phyloP scores from a whole-genome alignment of 2,888 invertebrate species.

The Dendrolimus pini region DNA sequence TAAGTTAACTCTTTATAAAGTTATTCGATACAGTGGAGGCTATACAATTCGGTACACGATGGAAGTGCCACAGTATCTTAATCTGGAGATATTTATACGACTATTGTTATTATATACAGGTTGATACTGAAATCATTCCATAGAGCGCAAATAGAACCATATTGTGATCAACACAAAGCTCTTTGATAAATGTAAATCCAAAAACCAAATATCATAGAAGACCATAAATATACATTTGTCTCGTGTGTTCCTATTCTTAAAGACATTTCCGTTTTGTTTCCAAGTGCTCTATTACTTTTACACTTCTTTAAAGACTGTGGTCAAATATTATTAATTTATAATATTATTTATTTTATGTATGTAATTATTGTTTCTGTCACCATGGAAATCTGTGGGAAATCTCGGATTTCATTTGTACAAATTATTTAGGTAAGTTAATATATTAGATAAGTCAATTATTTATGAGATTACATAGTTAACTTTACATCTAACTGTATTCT shows the following conservation, averaged over 20 bases:
- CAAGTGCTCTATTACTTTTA: constrained; percentile 48
- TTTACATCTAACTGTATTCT: constrained; percentile 58
- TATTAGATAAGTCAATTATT: constrained; percentile 60
- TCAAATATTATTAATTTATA: constrained; percentile 66
- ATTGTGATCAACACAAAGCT: constrained; percentile 16
- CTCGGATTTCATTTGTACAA: constrained; percentile 68
- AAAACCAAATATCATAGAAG: constrained; percentile 53
- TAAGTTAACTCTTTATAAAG: constrained; percentile 41
- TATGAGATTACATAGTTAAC: constrained; percentile 72
- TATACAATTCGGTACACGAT: constrained; percentile 40
- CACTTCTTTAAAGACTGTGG: constrained; percentile 66
- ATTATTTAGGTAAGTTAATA: constrained; percentile 61
- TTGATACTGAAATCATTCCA: constrained; percentile 54
- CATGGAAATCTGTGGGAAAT: constrained; percentile 45
- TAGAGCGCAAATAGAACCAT: constrained; percentile 30
- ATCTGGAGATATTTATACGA: constrained; percentile 13
- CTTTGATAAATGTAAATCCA: constrained; percentile 9
- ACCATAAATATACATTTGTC: constrained; percentile 32
- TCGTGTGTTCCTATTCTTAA: constrained; percentile 63
- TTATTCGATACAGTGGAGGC: constrained; percentile 47
- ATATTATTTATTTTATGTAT: constrained; percentile 70
- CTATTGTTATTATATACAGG: constrained; percentile 19
- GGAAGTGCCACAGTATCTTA: constrained; percentile 32
- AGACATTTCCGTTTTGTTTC: constrained; percentile 53
- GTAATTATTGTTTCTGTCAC: constrained; percentile 52